Conservation (phyloP, 2,113 vertebrate genomes). For the Scalopus aquaticus region DNA sequence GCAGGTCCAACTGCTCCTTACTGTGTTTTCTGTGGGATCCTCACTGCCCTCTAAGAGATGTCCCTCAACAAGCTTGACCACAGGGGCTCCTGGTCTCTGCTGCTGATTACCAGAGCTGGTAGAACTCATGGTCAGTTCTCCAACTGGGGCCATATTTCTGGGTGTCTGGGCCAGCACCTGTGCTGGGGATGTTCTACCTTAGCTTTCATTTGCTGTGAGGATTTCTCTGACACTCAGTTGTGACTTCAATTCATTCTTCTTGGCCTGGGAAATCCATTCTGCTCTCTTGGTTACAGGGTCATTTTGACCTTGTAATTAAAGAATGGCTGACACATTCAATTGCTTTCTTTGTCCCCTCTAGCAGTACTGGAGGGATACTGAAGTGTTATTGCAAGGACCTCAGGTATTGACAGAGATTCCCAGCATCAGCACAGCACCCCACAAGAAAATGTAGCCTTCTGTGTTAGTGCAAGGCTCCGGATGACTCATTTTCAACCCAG, state of each 20-base stretch:
- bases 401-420: not conserved
- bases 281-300: not conserved
- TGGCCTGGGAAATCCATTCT: not conserved
- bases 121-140: not conserved
- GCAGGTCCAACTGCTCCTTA: too few relatives aligned
- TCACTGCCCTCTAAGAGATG: not conserved
- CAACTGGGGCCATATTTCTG: not conserved
- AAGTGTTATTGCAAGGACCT: not conserved
- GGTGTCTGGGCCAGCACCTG: not conserved
- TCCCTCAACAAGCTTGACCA: not conserved
- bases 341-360: not conserved
- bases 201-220: not conserved
- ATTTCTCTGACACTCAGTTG: not conserved
- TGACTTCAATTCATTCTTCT: not conserved
- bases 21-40: not conserved
- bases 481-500: not conserved
- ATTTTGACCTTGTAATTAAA: not conserved
- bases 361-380: not conserved
- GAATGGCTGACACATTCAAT: not conserved
- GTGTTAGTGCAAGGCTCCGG: not conserved
- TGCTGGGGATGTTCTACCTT: not conserved
- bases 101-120: not conserved
- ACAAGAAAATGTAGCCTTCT: not conserved
- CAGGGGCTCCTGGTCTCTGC: not conserved
- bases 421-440: not conserved